A percentile compares a stretch with the other conserved stretches of the same genome.
phyloP scores from a whole-genome alignment of 2,113 vertebrate genomes.

The Ceyx cyanopectus region DNA sequence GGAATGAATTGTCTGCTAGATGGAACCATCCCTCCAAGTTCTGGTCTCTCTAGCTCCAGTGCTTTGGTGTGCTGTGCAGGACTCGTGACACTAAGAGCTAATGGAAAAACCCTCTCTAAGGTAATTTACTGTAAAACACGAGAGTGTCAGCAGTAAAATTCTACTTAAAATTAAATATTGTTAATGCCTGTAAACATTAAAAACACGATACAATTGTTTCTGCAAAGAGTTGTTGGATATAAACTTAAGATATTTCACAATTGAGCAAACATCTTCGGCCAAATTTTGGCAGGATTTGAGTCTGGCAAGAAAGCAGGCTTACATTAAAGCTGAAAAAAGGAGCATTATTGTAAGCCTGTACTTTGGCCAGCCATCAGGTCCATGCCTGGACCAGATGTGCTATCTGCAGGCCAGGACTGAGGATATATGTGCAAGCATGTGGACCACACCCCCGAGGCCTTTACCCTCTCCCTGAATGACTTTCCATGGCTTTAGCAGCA shows the following conservation, averaged over 20 bases:
- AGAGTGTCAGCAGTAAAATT: slow-evolving; percentile 53
- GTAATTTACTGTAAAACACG: slow-evolving; percentile 75
- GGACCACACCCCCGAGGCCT: slow-evolving; percentile 67
- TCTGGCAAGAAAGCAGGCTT: slow-evolving; percentile 66
- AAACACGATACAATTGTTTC: slow-evolving; percentile 68
- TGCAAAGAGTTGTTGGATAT: slow-evolving; percentile 66
- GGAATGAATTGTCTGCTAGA: slow-evolving; percentile 95
- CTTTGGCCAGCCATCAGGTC: slow-evolving; percentile 66
- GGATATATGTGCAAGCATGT: slow-evolving; percentile 65
- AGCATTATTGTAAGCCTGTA: slow-evolving; percentile 66
- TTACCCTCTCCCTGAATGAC: slow-evolving; percentile 70
- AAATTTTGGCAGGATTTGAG: slow-evolving; percentile 65
- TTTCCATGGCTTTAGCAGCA: slow-evolving; percentile 67
- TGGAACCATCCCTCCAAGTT: slow-evolving; percentile 92
- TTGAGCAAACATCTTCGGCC: slow-evolving; percentile 38
- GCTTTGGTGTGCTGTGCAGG: slow-evolving; percentile 95
- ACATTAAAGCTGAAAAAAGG: slow-evolving; percentile 70
- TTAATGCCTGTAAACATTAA: slow-evolving; percentile 61
- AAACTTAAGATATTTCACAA: slow-evolving; percentile 55
- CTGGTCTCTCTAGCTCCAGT: slow-evolving; percentile 95
- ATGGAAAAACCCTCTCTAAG: slow-evolving; percentile 90
- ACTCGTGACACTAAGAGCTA: slow-evolving; percentile 86
- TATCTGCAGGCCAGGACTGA: slow-evolving; percentile 65
- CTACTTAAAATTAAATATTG: slow-evolving; percentile 64
- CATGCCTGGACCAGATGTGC: slow-evolving; percentile 72